Evolutionary conservation across 2,113 vertebrate genomes (phyloP).

Genomic region (Rana temporaria): DNA sequence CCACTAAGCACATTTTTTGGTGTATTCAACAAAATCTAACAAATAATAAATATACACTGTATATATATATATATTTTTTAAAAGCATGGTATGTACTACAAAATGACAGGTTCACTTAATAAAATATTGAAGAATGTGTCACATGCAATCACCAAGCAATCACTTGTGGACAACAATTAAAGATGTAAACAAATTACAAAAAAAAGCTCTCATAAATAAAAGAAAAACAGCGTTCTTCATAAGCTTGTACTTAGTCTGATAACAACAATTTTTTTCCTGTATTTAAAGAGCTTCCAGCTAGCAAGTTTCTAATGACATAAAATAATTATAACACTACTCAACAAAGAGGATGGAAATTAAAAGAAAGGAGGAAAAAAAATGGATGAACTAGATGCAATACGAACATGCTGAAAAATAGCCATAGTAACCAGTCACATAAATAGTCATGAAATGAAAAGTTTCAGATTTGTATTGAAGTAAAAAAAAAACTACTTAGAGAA

Average conservation of each 20-base stretch:
- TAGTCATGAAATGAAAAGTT: slow-evolving; percentile 99
- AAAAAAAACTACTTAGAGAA: slow-evolving; percentile 90
- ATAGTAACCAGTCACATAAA: slow-evolving; percentile 87
- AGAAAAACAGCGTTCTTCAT: too few relatives aligned
- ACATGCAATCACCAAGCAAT: too few relatives aligned
- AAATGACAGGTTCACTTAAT: too few relatives aligned
- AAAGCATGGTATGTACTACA: too few relatives aligned
- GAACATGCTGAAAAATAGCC: slow-evolving; percentile 79
- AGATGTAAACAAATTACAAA: too few relatives aligned
- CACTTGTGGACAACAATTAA: too few relatives aligned
- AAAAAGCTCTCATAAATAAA: too few relatives aligned
- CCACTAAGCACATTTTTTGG: too few relatives aligned
- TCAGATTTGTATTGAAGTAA: slow-evolving; percentile 94
- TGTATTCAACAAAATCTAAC: too few relatives aligned
- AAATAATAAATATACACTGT: too few relatives aligned
- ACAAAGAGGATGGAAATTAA: slow-evolving; percentile 70
- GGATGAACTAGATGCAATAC: slow-evolving; percentile 77
- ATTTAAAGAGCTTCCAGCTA: slow-evolving; percentile 4
- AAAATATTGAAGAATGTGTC: too few relatives aligned
- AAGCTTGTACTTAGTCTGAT: not conserved
- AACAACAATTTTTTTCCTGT: slow-evolving; percentile 12
- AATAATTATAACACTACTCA: slow-evolving; percentile 12
- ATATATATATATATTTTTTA: too few relatives aligned
- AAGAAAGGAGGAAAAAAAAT: slow-evolving; percentile 82
- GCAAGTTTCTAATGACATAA: not conserved